Base-by-base conservation (phyloP, 1,140 invertebrate genomes). In the Pseudomyrmex concolor region DNA sequence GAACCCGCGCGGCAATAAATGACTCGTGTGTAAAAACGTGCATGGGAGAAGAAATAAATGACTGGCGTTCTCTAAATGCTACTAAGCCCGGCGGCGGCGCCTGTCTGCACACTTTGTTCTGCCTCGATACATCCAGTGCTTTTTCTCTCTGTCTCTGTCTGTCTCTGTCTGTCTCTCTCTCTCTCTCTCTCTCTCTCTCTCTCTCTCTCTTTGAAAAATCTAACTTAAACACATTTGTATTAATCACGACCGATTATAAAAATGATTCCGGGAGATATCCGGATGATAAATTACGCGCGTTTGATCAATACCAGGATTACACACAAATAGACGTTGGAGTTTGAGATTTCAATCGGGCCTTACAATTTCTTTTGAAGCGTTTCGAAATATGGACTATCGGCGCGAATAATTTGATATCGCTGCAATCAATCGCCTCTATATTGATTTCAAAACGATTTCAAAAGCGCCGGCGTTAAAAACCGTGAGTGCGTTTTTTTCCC, bases 401-500 rank as follows among this genome's bases (percentile, higher is more conserved):
- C 43, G 54, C 15, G 17, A 64, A 25, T 55, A 19, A 57, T 78
- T 78, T 70, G 71, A 80, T 50, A 55, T 80, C 66, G 54, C 43
- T 59, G 34, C 64, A 70, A 70, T 78, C 71, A 80, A 80, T 71
- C 34, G 64, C 54, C 64, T 70, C 71, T 80, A 55, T 80, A 55
- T 43, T 7, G 45, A 54, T 70, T 71, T 80, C 59, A 80, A 80
- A 34, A 34, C 15, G 8, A 19, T 43, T 22, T 59, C 71, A 50
- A 80, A 80, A 71, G 19, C 45, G 55, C 55, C 3, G 54, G 19
- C 13, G 59, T 59, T 80, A 66, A 59, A 71, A 71, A 19, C 54
- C 34, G 13, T 68, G 34, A 45, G 15, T 12, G 64, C 43, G 34
- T 59, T 70, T 48, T 13, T 59, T 70, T 48, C 13, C 13, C 43